Base-by-base conservation (phyloP, 2,888 invertebrate genomes). In the Synergus japonicus region DNA sequence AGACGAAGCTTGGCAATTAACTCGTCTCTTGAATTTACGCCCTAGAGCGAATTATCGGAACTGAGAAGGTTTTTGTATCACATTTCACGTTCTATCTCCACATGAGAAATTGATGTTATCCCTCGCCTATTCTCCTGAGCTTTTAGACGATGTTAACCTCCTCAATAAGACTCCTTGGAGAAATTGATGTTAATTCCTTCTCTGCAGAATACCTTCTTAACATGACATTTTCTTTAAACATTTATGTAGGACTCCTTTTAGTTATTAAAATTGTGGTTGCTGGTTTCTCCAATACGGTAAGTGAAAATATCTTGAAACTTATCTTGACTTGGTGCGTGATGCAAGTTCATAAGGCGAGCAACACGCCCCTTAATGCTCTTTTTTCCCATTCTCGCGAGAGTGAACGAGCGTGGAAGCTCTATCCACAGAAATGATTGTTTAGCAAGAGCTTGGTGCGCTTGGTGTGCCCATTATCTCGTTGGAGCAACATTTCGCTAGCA, bases 1-100 rank as follows among this genome's bases (percentile, higher is more conserved):
- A 83, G 87, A 88, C 87, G 88, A 89, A 89, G 87, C 86, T 85
- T 82, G 81, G 87, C 86, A 87, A 89, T 89, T 88, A 89, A 89
- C 82, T 83, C 81, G 81, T 83, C 82, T 58, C 82, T 78, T 81
- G 80, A 76, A 80, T 82, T 81, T 37, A 60, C 76, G 78, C n/a
- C 37, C 60, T 64, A 18, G 46, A 13, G 60, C 8, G 13, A 58
- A 9, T 22, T 37, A 69, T 22, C 37, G 58, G 69, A n/a, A 13
- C 46, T 49, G 46, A 44, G 69, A 46, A 13, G 49, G 15, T 69
- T 69, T 69, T 69, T 69, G 29, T 69, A 69, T 49, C 69, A 69
- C 49, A 46, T 69, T 69, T 69, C 49, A 44, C 22, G 18, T 46
- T 67, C 29, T 7, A 69, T 44, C 22, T 69, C 8, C 22, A 15